phyloP scores from a whole-genome alignment of 2,113 vertebrate species.

The Albula goreensis region DNA sequence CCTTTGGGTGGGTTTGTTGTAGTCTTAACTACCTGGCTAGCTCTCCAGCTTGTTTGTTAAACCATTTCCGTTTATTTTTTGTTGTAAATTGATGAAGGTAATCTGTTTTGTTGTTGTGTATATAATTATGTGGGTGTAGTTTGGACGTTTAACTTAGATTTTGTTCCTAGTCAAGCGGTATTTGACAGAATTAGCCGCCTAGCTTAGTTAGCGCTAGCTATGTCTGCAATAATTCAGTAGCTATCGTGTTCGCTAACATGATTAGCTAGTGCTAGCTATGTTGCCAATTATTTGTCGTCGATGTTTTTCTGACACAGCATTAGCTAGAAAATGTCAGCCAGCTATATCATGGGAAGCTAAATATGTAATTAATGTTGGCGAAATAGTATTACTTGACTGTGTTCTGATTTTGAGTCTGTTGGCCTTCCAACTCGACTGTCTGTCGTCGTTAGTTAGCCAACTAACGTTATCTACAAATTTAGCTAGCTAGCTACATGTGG shows the following conservation, averaged over 20 bases:
- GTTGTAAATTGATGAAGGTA: background rate
- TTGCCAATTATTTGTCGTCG: background rate
- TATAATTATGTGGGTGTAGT: background rate
- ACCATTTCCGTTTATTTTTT: background rate
- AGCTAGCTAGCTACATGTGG: background rate
- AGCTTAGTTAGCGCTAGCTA: background rate
- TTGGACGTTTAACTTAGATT: background rate
- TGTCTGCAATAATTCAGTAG: background rate
- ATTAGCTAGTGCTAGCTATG: background rate
- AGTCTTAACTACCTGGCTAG: constrained; percentile 23
- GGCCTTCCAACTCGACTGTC: too few species aligned
- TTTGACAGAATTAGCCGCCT: background rate
- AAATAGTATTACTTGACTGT: background rate
- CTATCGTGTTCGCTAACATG: background rate
- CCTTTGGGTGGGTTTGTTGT: constrained; percentile 24
- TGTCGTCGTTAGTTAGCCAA: background rate
- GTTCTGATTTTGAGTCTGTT: background rate
- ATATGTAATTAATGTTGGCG: too few species aligned
- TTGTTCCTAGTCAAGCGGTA: background rate
- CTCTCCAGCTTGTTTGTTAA: background rate
- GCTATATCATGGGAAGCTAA: background rate
- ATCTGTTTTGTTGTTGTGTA: background rate
- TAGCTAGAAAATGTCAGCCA: background rate
- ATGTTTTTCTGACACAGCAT: background rate
- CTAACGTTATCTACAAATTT: background rate